phyloP scores from a whole-genome alignment of 2,113 vertebrate genomes.

The Varanus komodoensis region DNA sequence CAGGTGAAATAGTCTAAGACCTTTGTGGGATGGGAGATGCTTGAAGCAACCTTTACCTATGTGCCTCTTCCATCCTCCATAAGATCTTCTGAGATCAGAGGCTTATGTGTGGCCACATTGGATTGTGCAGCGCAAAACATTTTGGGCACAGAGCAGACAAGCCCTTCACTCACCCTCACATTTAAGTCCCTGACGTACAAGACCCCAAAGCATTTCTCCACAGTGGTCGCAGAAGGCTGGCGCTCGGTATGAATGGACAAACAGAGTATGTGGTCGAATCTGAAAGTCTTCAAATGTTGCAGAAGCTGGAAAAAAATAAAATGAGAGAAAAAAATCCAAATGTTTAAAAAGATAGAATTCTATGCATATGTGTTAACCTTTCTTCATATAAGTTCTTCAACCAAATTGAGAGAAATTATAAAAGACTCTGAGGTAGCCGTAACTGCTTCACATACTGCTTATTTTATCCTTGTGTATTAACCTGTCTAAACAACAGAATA shows the following conservation, averaged over 20 bases:
- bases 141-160: neutral
- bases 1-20: too few species aligned
- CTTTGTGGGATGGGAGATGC: too few species aligned
- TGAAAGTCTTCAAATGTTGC: constrained; percentile 98
- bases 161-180: constrained; percentile 87
- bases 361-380: neutral
- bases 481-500: neutral
- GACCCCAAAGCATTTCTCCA: constrained; percentile 97
- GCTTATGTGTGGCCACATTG: too few species aligned
- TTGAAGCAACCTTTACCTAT: too few species aligned
- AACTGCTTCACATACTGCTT: neutral
- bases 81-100: too few species aligned
- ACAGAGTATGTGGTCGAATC: constrained; percentile 94
- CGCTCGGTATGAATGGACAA: constrained; percentile 94
- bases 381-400: neutral
- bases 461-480: constrained; percentile 1
- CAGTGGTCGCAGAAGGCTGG: constrained; percentile 99
- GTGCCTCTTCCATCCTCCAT: too few species aligned
- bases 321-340: constrained; percentile 16
- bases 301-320: constrained; percentile 80
- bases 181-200: constrained; percentile 96
- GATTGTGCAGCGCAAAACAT: neutral
- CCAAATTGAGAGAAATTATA: neutral
- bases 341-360: constrained; percentile 10
- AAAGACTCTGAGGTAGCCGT: neutral